Percentiles rank a stretch among this genome's conserved stretches.
Evolutionary conservation across 2,113 vertebrate genomes (phyloP).

Genomic region (Fulica atra): DNA sequence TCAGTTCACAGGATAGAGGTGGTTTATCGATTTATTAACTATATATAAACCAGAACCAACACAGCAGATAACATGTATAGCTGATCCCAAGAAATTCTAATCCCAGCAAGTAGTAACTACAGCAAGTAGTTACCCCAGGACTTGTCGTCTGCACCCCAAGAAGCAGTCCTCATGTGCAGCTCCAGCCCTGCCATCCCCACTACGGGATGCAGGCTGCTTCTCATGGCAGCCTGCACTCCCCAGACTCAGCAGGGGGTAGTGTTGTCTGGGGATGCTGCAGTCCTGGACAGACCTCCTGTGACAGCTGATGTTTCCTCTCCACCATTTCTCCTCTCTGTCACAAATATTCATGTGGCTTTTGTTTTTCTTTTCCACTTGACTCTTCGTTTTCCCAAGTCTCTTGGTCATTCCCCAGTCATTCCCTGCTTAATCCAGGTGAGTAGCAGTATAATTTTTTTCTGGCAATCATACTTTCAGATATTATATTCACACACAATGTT

Average conservation of each 20-base stretch:
- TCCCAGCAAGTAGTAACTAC: no score
- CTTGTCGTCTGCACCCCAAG: neutral
- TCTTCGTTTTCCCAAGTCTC: neutral
- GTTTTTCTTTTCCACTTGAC: neutral
- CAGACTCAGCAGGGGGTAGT: fast-evolving
- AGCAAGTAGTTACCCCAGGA: neutral
- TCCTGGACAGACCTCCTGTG: neutral
- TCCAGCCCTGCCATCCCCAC: neutral
- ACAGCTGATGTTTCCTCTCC: neutral
- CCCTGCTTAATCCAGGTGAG: neutral
- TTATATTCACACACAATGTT: neutral
- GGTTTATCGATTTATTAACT: neutral
- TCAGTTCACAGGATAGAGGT: neutral
- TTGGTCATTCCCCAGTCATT: neutral
- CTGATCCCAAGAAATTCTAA: neutral
- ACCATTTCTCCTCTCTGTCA: fast-evolving
- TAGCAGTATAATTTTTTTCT: neutral
- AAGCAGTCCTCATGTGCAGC: neutral
- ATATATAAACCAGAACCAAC: neutral
- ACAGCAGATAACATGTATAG: neutral
- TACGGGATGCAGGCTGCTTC: neutral
- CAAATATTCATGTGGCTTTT: neutral
- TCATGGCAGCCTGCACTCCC: neutral
- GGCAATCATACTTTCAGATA: neutral
- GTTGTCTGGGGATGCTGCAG: fast-evolving